Percentiles rank a stretch among this genome's conserved stretches.
phyloP scores from a whole-genome alignment of 2,113 vertebrate species.

The Rattus norvegicus region GRCr8 NC_086022.1:25580001-25580500 shows the following conservation, averaged over 20 bases:
- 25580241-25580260: background rate
- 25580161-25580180: background rate
- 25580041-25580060: background rate
- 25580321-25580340: background rate
- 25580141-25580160: background rate
- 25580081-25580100: background rate
- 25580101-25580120: background rate
- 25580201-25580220: background rate
- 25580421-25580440: background rate
- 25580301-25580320: background rate
- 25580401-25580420: background rate
- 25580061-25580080: background rate
- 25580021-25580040: background rate
- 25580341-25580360: background rate
- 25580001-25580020: background rate
- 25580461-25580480: background rate
- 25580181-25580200: background rate
- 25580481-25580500: background rate
- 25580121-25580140: background rate
- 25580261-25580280: slow-evolving; percentile 27
- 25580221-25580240: background rate
- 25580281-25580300: background rate
- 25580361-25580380: background rate
- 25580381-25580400: background rate
- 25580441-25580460: background rate